These are phyloP conservation scores for Camptogramma bilineatum DNA, from an alignment of 2,888 invertebrate genomes.

Conservation along the genomic window DNA sequence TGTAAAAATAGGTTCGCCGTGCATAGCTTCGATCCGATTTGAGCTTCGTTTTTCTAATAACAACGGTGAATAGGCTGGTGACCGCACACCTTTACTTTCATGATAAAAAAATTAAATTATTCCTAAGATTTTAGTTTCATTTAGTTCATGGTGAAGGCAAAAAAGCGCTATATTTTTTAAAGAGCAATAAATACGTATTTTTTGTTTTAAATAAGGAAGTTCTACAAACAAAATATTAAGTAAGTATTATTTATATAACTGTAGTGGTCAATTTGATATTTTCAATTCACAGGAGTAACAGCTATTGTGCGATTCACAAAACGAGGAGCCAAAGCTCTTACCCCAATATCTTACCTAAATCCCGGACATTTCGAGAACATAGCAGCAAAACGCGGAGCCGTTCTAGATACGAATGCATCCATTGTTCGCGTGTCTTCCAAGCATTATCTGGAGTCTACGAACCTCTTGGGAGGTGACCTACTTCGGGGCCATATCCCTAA, in stretches of 20 bases:
- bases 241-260: too few species aligned
- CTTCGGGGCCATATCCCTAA: constrained; percentile 71
- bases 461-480: constrained; percentile 76
- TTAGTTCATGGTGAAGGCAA: too few species aligned
- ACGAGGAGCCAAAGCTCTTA: constrained; percentile 30
- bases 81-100: too few species aligned
- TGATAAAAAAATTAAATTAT: too few species aligned
- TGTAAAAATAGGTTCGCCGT: background rate
- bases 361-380: constrained; percentile 44
- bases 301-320: constrained; percentile 19
- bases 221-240: too few species aligned
- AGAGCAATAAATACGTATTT: too few species aligned
- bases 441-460: constrained; percentile 65
- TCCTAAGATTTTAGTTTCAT: too few species aligned
- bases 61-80: too few species aligned
- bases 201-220: too few species aligned
- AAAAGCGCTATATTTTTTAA: too few species aligned
- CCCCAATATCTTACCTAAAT: constrained; percentile 45
- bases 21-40: background rate
- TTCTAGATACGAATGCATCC: constrained; percentile 59
- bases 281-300: constrained; percentile 8
- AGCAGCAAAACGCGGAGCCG: constrained; percentile 47
- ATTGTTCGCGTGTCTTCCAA: constrained; percentile 70
- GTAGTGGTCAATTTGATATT: constrained; percentile 10
- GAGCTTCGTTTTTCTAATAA: background rate